Percentiles rank a stretch among this genome's conserved stretches.
Conservation (phyloP, 2,797 vertebrate genomes). For the Neoniphon sammara region DNA sequence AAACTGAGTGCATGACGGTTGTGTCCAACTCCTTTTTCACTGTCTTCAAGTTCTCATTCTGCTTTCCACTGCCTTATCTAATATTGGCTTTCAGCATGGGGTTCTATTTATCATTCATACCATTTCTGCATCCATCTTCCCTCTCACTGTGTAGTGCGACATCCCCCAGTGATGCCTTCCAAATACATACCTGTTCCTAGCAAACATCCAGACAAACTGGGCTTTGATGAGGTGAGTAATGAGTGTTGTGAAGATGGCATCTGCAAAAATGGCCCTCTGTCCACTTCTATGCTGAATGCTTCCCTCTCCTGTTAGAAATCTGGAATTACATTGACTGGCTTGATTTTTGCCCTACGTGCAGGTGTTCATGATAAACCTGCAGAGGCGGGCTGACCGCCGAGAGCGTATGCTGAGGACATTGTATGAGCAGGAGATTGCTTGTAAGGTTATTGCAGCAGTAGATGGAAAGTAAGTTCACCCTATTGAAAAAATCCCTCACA, state of each 20-base stretch:
- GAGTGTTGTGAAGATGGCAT: conserved; percentile 70
- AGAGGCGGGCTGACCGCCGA: conserved; percentile 84
- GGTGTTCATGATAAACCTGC: conserved; percentile 94
- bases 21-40: background rate
- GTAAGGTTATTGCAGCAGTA: conserved; percentile 86
- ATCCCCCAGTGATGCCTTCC: conserved; percentile 89
- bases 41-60: conserved; percentile 37
- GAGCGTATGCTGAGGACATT: conserved; percentile 87
- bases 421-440: conserved; percentile 84
- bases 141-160: conserved; percentile 85
- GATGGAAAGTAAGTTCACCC: conserved; percentile 89
- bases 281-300: conserved; percentile 44
- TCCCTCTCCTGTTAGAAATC: conserved; percentile 41
- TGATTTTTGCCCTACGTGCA: conserved; percentile 51
- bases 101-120: conserved; percentile 48
- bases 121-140: conserved; percentile 76
- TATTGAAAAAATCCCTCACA: background rate
- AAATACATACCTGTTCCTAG: conserved; percentile 84
- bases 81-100: conserved; percentile 44
- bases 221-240: conserved; percentile 94
- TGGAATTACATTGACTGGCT: conserved; percentile 10
- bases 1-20: conserved; percentile 12
- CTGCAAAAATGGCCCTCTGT: conserved; percentile 68
- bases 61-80: conserved; percentile 31
- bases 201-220: conserved; percentile 93